phyloP scores from a whole-genome alignment of 2,113 vertebrate species.

The Rattus norvegicus region GRCr8 NC_086039.1:99127001-99127500 shows the following conservation, averaged over 20 bases:
- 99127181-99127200: neutral
- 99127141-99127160: neutral
- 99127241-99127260: neutral
- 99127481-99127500: neutral
- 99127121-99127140: neutral
- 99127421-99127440: neutral
- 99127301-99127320: neutral
- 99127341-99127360: neutral
- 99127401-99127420: neutral
- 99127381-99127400: neutral
- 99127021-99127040: neutral
- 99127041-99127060: neutral
- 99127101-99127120: neutral
- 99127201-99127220: neutral
- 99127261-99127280: conserved; percentile 27
- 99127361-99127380: neutral
- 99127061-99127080: neutral
- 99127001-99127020: neutral
- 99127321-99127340: neutral
- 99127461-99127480: conserved; percentile 42
- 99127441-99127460: neutral
- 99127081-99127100: neutral
- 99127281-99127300: neutral
- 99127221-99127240: neutral
- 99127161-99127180: neutral